Evolutionary conservation across 2,797 vertebrate genomes (phyloP), one percentile per base, ranked within the genome.

Genomic region (Siniperca undulata): DNA sequence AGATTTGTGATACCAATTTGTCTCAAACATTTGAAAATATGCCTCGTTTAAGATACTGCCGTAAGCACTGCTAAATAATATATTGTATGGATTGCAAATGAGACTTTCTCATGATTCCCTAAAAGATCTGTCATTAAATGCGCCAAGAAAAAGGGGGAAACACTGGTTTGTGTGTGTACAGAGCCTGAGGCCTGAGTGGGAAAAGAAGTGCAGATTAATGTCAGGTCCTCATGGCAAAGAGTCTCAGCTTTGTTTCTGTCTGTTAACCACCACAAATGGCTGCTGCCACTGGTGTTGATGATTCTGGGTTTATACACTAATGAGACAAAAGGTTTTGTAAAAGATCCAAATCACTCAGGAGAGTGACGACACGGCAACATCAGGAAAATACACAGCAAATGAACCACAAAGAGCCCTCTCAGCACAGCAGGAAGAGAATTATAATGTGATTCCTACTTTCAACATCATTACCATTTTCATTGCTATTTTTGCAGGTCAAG

Each of bases 311-410:
- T 81, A 70, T 72, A 81, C 73, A 65, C 83, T 92, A 92, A 93
- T 92, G 90, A 94, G 90, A 88, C 70, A 62, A 86, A 89, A 86
- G 89, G 83, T 89, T 93, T 88, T 83, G 82, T 89, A 91, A 92
- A 90, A 82, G 79, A 91, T 77, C 83, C 88, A 80, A 89, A 82
- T 91, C 84, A 84, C 83, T 91, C 77, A 17, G 10, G 77, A 74
- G 83, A 89, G 83, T 36, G 20, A 72, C 58, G 11, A 42, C 7
- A 58, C 40, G 4, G 70, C 81, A 22, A 52, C 83, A 78, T 83
- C 85, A 77, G 75, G 78, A 85, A 88, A 79, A 91, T 44, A 86
- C 85, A 79, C 84, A 71, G 87, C 80, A 93, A 92, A 91, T 91
- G 89, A 92, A 89, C 38, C 93, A 87, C 86, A 89, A 78, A 93